Evolutionary conservation across 2,113 vertebrate genomes (phyloP).

Genomic region (Eulemur macaco): DNA sequence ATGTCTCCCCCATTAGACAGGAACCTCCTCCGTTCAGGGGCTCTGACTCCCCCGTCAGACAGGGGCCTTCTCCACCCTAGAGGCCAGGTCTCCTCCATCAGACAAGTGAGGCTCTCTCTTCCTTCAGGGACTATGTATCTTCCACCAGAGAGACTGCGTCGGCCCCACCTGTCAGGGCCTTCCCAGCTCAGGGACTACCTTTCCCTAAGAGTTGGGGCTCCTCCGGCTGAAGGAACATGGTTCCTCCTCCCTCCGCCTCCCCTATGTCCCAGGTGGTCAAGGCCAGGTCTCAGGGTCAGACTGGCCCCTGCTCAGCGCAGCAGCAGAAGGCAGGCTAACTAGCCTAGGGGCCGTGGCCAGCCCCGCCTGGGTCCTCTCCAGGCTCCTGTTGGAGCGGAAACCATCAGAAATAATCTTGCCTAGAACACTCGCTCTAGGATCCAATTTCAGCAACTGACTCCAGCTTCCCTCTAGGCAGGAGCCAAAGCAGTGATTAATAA

Average conservation of each 20-base stretch:
- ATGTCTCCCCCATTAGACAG: not conserved
- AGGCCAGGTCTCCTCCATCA: not conserved
- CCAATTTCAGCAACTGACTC: not conserved
- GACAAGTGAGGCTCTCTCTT: not conserved
- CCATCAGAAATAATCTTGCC: slow-evolving; percentile 1
- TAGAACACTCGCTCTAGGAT: not conserved
- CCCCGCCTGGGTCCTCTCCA: not conserved
- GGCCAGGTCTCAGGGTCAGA: not conserved
- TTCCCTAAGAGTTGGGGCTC: not conserved
- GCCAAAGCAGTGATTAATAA: slow-evolving; percentile 62
- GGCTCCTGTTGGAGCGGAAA: not conserved
- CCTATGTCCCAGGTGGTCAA: not conserved
- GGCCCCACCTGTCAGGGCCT: not conserved
- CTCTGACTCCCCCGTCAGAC: not conserved
- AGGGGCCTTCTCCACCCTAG: not conserved
- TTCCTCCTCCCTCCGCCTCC: not conserved
- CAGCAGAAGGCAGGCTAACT: not conserved
- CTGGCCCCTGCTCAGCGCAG: not conserved
- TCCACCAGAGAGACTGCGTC: not conserved
- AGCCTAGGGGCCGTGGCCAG: not conserved
- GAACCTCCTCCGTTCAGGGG: not conserved
- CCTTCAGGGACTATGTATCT: not conserved
- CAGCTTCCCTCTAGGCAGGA: slow-evolving; percentile 1
- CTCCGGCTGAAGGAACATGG: not conserved
- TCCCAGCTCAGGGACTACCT: not conserved